phyloP scores from a whole-genome alignment of 2,888 invertebrate species.

The Anticlea derivata region DNA sequence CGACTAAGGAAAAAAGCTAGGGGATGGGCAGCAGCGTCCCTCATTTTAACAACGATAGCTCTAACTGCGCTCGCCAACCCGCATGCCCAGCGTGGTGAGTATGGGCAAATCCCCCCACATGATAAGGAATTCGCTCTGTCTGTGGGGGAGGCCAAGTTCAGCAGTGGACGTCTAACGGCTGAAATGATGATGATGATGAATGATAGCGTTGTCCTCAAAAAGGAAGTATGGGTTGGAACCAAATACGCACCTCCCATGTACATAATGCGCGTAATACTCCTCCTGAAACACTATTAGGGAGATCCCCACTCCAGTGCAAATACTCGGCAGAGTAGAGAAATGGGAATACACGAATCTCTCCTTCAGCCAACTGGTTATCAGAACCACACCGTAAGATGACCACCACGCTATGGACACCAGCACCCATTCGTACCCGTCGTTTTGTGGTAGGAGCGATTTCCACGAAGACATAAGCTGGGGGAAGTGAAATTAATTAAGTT shows the following conservation, averaged over 20 bases:
- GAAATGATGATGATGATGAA: too few relatives aligned
- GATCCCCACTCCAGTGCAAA: conserved; percentile 59
- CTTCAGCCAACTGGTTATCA: conserved; percentile 43
- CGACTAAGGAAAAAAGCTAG: neutral
- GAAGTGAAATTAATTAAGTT: neutral
- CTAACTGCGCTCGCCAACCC: too few relatives aligned
- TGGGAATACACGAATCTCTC: conserved; percentile 47
- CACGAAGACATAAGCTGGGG: conserved; percentile 55
- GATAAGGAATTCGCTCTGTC: too few relatives aligned
- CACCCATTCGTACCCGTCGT: conserved; percentile 64
- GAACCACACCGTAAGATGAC: conserved; percentile 52
- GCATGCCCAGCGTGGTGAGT: too few relatives aligned
- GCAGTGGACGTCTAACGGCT: too few relatives aligned
- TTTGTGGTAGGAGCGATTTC: conserved; percentile 52
- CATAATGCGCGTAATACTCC: conserved; percentile 71
- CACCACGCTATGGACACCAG: conserved; percentile 61
- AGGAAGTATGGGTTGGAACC: too few relatives aligned
- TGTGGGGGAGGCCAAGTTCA: too few relatives aligned
- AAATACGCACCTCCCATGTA: conserved; percentile 65
- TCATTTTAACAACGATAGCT: too few relatives aligned
- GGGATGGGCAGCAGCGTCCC: too few relatives aligned
- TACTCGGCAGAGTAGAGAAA: conserved; percentile 42
- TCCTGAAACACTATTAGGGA: conserved; percentile 72
- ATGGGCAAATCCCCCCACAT: too few relatives aligned
- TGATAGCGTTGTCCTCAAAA: too few relatives aligned